Base-by-base conservation (phyloP, 2,888 invertebrate species). In the Trisateles emortualis region DNA sequence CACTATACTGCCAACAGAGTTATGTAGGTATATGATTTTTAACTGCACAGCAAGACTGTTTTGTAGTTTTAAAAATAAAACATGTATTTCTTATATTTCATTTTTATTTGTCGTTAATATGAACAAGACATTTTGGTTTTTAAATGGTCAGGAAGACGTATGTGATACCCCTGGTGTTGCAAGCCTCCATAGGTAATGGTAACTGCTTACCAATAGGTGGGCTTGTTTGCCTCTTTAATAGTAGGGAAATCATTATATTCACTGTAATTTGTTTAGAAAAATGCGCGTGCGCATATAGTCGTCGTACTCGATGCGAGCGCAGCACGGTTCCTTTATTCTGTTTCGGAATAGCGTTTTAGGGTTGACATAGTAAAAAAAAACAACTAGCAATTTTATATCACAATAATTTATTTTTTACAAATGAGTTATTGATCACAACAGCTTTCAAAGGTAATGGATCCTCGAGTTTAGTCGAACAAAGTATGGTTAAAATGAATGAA, bases 381-480 rank as follows among this genome's bases (percentile, higher is more conserved):
- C 62, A 77, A 76, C 70, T 63, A 66, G 69, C 56, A 70, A 56
- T 74, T 75, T 86, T 92, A 83, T 93, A 93, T 93, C 93, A 92
- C 93, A 93, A 93, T 93, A 93, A 93, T 93, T 93, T 92, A 93
- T 93, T 93, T 79, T 90, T 91, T 91, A 93, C 92, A 92, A 92
- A 89, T 87, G 87, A 89, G 86, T 88, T 85, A 89, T 84, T 84
- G 86, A 86, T 90, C 90, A 90, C 89, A 89, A 89, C 87, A 89
- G 86, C 83, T 89, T 85, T 86, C 84, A 87, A 85, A 86, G 78
- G 84, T 80, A 81, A 81, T 66, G 64, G 58, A 61, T 81, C 76
- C 78, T 83, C 81, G 76, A 81, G 83, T 84, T 85, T 70, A 86
- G 81, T 86, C 82, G 77, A 81, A 71, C 79, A 76, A 78, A 72